Percentiles rank a stretch among this genome's conserved stretches.
Evolutionary conservation across 2,888 invertebrate genomes (phyloP).

Genomic region (Caradrina clavipalpis): DNA sequence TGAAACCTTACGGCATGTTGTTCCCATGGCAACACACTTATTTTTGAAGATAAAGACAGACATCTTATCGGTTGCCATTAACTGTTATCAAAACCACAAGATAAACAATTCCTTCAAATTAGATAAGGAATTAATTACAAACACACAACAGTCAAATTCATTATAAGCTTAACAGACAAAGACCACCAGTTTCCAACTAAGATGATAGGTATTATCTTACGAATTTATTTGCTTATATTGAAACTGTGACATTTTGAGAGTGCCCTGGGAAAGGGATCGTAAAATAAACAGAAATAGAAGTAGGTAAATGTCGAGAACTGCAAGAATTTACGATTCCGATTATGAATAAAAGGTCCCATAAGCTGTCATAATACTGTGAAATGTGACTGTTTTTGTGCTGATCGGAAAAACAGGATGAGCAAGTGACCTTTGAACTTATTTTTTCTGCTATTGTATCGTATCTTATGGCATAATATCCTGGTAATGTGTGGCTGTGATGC

Average conservation of each 20-base stretch:
- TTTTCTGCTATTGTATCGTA: neutral
- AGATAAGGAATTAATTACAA: too few relatives aligned
- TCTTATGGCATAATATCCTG: neutral
- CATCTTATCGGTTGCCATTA: too few relatives aligned
- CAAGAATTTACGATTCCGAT: constrained; percentile 27
- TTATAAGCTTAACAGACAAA: too few relatives aligned
- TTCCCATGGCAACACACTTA: too few relatives aligned
- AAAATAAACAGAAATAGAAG: constrained; percentile 34
- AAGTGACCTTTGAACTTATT: neutral
- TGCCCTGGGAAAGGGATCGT: constrained; percentile 2
- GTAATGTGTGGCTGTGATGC: too few relatives aligned
- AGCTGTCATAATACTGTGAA: neutral
- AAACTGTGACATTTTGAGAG: neutral
- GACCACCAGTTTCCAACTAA: constrained; percentile 11
- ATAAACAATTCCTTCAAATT: too few relatives aligned
- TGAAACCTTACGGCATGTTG: too few relatives aligned
- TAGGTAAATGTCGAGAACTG: constrained; percentile 15
- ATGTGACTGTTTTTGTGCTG: constrained; percentile 26
- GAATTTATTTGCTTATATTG: constrained; percentile 30
- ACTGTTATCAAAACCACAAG: too few relatives aligned
- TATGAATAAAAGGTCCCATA: constrained; percentile 17
- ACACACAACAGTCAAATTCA: too few relatives aligned
- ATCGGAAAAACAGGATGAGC: constrained; percentile 12
- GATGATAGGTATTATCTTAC: constrained; percentile 7
- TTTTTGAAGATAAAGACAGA: too few relatives aligned